Conservation (phyloP, 1,140 invertebrate species). For the Plectrocnemia conspersa region DNA sequence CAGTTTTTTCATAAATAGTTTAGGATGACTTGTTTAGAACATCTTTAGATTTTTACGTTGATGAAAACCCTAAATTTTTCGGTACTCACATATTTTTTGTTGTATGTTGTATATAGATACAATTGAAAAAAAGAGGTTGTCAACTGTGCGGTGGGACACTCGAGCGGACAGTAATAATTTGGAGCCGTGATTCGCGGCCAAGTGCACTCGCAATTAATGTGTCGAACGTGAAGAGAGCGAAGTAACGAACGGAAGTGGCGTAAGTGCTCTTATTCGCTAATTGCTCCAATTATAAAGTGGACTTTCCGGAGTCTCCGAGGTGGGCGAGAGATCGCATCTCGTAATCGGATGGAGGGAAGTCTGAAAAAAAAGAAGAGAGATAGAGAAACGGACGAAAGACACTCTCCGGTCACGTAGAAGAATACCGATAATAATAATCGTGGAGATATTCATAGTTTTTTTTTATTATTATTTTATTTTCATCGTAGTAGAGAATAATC, state of each 20-base stretch:
- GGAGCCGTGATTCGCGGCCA: too few species aligned
- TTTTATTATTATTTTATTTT: too few species aligned
- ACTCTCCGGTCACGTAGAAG: neutral
- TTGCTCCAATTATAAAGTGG: slow-evolving; percentile 25
- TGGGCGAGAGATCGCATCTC: neutral
- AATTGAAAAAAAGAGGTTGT: too few species aligned
- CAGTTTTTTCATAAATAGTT: too few species aligned
- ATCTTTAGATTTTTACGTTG: too few species aligned
- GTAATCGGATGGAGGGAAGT: neutral
- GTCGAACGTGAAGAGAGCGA: slow-evolving; percentile 27
- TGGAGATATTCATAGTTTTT: too few species aligned
- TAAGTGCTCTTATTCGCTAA: slow-evolving; percentile 22
- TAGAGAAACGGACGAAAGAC: neutral
- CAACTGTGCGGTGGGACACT: too few species aligned
- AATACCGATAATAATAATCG: slow-evolving; percentile 2
- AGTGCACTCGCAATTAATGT: slow-evolving; percentile 27
- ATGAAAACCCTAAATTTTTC: too few species aligned
- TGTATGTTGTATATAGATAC: too few species aligned
- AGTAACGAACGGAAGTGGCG: slow-evolving; percentile 22
- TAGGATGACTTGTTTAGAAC: too few species aligned
- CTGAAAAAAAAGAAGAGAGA: neutral
- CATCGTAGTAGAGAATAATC: neutral
- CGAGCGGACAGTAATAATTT: too few species aligned
- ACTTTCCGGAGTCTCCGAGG: slow-evolving; percentile 2
- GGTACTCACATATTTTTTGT: too few species aligned